Evolutionary conservation across 2,797 vertebrate genomes (phyloP), one percentile per base, ranked within the genome.

Genomic region (Danio albolineatus): DNA sequence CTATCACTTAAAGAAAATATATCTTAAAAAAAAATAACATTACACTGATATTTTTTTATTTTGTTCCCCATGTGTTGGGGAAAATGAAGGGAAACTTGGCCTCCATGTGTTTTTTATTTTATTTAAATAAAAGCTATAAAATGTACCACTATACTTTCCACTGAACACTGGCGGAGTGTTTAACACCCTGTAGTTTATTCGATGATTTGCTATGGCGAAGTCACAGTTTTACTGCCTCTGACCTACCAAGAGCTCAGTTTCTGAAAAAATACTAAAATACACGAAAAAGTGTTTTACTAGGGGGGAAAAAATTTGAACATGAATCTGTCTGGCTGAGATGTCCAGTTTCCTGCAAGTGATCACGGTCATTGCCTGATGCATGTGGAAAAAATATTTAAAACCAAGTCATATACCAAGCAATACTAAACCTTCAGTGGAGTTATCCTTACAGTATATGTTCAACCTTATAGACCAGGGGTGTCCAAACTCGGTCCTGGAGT

Each of bases 21-120:
- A n/a, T n/a, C 87, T 21, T 41, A 51, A 38, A 89, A 86, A 90
- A 87, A 85, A 82, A 87, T 48, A 38, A 54, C 69, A 67, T n/a
- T n/a, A 88, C 80, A 82, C 72, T 87, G 86, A 86, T 88, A 90
- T 91, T 90, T 88, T 77, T 84, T 89, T 84, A 87, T 87, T 91
- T 85, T 80, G 79, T 87, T 90, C 83, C 85, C 87, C 86, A 82
- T 81, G 86, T 44, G 36, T 60, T n/a, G 21, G 71, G 85, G 82
- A 82, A 79, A 89, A 66, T 73, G 13, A 82, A 82, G 87, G 90
- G 91, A 90, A 89, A 90, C 81, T 90, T 91, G 92, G 89, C 90
- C 86, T 83, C 10, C 10, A 65, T 86, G 79, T 39, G 12, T 49
- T 62, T 36, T 6, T n/a, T n/a, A n/a, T 65, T 28, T 77, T 62